Percentiles rank a stretch among this genome's conserved stretches.
These are phyloP conservation scores for Dendrocincla fuliginosa DNA, from an alignment of 2,797 vertebrate species.

Conservation along the genomic window DNA sequence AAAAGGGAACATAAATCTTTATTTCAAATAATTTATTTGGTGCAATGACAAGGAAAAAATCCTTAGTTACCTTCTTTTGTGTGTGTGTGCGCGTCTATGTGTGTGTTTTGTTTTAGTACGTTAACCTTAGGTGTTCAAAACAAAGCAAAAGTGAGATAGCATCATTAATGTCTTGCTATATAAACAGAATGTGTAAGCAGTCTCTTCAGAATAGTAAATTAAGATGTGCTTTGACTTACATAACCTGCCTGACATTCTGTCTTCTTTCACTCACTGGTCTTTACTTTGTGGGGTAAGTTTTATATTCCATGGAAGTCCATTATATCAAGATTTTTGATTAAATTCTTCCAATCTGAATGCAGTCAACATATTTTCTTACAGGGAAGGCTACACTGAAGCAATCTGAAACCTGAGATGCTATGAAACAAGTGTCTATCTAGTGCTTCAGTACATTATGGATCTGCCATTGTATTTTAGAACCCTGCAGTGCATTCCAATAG, in stretches of 20 bases:
- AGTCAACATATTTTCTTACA: background rate
- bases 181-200: conserved; percentile 41
- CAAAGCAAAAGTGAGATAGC: conserved; percentile 29
- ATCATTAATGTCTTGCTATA: conserved; percentile 22
- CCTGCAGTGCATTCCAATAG: background rate
- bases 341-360: background rate
- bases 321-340: background rate
- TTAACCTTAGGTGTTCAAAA: conserved; percentile 41
- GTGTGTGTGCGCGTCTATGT: too few relatives aligned
- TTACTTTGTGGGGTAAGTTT: background rate
- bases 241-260: conserved; percentile 18
- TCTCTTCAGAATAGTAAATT: conserved; percentile 1
- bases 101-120: background rate
- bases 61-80: background rate
- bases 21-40: background rate
- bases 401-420: conserved; percentile 9
- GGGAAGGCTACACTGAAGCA: background rate
- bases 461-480: background rate
- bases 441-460: background rate
- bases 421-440: background rate
- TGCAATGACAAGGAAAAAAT: background rate
- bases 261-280: background rate
- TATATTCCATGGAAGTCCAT: background rate
- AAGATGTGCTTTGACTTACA: conserved; percentile 7
- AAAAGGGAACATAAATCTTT: background rate